Conservation (phyloP, 2,797 vertebrate species). For the Pempheris klunzingeri region DNA sequence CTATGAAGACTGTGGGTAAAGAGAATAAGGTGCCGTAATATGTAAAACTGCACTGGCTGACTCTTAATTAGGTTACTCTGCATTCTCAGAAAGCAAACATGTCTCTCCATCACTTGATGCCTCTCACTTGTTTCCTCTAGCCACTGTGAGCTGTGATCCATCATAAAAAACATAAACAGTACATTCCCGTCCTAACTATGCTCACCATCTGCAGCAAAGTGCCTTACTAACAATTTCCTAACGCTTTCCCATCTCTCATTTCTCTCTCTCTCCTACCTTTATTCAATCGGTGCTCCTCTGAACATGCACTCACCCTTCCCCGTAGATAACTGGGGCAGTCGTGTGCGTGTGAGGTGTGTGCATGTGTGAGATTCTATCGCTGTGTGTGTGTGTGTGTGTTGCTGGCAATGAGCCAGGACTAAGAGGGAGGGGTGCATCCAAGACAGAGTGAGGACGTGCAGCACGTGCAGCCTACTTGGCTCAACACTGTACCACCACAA, state of each 20-base stretch:
- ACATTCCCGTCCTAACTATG: not conserved
- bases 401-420: constrained; percentile 78
- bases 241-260: constrained; percentile 5
- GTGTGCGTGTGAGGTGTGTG: constrained; percentile 33
- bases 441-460: constrained; percentile 76
- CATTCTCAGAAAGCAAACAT: constrained; percentile 5
- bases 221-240: constrained; percentile 3
- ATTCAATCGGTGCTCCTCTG: constrained; percentile 45
- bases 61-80: constrained; percentile 13
- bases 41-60: not conserved
- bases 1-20: not conserved
- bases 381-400: constrained; percentile 36
- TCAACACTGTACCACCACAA: constrained; percentile 31
- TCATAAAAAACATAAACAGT: too few relatives aligned
- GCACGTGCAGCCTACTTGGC: constrained; percentile 68
- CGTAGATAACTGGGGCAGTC: constrained; percentile 59
- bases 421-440: constrained; percentile 72
- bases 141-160: too few relatives aligned
- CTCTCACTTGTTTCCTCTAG: not conserved
- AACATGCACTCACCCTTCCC: constrained; percentile 21
- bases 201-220: constrained; percentile 6
- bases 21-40: not conserved
- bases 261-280: constrained; percentile 30
- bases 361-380: constrained; percentile 31
- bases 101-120: constrained; percentile 13